phyloP scores from a whole-genome alignment of 35 echinoderm and acorn worm genomes.

The Heliocidaris erythrogramma region DNA sequence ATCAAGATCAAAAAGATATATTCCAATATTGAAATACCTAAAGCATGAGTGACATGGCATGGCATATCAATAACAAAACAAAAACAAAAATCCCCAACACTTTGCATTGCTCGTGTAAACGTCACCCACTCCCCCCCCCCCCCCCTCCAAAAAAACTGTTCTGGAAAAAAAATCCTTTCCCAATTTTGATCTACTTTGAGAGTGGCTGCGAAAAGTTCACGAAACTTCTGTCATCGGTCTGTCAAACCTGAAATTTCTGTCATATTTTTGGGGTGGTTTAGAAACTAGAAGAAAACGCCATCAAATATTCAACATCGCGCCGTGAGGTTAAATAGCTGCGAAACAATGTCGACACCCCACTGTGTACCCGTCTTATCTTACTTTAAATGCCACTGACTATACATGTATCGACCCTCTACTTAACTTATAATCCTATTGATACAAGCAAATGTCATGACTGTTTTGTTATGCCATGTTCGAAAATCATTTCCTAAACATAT shows the following conservation, averaged over 20 bases:
- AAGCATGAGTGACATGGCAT: neutral
- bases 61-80: neutral
- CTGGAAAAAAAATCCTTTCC: neutral
- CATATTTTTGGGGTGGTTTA: neutral
- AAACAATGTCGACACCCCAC: neutral
- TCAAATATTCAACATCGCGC: neutral
- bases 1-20: too few relatives aligned
- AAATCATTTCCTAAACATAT: too few relatives aligned
- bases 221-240: neutral
- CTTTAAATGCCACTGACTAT: neutral
- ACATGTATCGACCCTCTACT: neutral
- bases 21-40: neutral
- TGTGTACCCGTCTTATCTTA: neutral
- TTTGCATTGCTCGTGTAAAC: neutral
- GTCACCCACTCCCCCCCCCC: too few relatives aligned
- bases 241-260: conserved; percentile 2
- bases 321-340: neutral
- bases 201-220: neutral
- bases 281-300: neutral
- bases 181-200: neutral
- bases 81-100: neutral
- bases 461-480: too few relatives aligned
- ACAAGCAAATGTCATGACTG: too few relatives aligned
- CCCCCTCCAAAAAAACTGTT: neutral
- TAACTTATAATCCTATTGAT: neutral